Evolutionary conservation across 2,797 vertebrate species (phyloP).

Genomic region (Monodelphis domestica): DNA sequence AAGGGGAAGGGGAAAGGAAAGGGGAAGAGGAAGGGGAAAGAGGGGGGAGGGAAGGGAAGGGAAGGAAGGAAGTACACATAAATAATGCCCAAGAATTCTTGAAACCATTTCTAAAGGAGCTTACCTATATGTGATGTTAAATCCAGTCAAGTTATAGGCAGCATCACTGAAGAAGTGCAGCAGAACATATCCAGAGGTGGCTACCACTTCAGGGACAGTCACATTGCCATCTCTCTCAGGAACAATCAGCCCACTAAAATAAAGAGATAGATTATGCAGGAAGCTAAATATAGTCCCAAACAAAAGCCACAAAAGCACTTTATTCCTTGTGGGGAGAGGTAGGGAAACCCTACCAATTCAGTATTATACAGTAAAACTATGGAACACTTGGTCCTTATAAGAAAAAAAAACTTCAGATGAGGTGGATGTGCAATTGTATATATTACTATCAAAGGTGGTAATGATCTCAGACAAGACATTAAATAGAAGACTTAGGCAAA

Average conservation of each 20-base stretch:
- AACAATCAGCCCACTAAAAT: constrained; percentile 94
- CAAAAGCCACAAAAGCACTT: neutral
- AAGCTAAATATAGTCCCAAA: constrained; percentile 16
- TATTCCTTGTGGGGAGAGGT: neutral
- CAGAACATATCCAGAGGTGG: constrained; percentile 93
- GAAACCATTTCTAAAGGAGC: constrained; percentile 34
- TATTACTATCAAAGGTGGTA: constrained; percentile 31
- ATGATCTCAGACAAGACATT: too few relatives aligned
- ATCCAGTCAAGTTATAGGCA: constrained; percentile 98
- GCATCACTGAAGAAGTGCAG: constrained; percentile 99
- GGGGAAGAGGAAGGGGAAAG: too few relatives aligned
- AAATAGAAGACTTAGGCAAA: neutral
- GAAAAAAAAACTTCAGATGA: neutral
- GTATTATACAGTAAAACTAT: neutral
- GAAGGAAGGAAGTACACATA: too few relatives aligned
- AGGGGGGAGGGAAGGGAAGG: too few relatives aligned
- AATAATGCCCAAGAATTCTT: neutral
- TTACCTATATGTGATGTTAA: constrained; percentile 98
- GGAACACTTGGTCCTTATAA: neutral
- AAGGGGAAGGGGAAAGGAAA: too few relatives aligned
- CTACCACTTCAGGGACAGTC: constrained; percentile 94
- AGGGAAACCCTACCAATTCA: neutral
- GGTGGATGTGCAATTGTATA: neutral
- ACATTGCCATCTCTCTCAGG: constrained; percentile 95
- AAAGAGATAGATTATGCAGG: constrained; percentile 45